These are phyloP conservation scores for Lordiphosa clarofinis DNA, from an alignment of 1,140 invertebrate species.

Conservation along the genomic window DNA sequence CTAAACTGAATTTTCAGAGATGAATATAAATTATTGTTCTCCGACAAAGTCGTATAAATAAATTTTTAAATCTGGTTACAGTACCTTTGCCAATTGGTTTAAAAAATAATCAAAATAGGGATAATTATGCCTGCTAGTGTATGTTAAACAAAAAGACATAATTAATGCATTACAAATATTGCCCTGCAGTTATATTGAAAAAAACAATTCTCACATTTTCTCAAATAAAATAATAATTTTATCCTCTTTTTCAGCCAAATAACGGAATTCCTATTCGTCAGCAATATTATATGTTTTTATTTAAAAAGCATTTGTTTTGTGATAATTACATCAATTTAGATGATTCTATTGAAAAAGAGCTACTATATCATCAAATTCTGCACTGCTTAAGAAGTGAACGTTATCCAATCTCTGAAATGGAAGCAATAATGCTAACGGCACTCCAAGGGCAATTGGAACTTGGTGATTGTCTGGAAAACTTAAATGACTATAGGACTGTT, in stretches of 20 bases:
- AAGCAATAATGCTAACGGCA: conserved; percentile 96
- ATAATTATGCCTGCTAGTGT: too few relatives aligned
- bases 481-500: conserved; percentile 87
- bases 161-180: too few relatives aligned
- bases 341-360: conserved; percentile 95
- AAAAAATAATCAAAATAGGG: too few relatives aligned
- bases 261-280: conserved; percentile 15
- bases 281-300: conserved; percentile 86
- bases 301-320: conserved; percentile 96
- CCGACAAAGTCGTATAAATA: too few relatives aligned
- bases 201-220: too few relatives aligned
- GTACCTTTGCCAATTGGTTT: too few relatives aligned
- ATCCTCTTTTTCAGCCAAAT: conserved; percentile 27
- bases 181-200: too few relatives aligned
- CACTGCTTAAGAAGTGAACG: conserved; percentile 93
- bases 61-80: too few relatives aligned
- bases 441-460: conserved; percentile 95
- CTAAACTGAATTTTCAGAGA: too few relatives aligned
- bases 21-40: too few relatives aligned
- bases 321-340: conserved; percentile 91
- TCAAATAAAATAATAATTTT: neutral
- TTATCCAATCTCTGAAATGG: conserved; percentile 94
- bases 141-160: too few relatives aligned
- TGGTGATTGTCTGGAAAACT: conserved; percentile 87
- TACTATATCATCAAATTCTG: conserved; percentile 97